Evolutionary conservation across 2,113 vertebrate genomes (phyloP), one percentile per base, ranked within the genome.

Genomic region (Philantomba maxwellii): DNA sequence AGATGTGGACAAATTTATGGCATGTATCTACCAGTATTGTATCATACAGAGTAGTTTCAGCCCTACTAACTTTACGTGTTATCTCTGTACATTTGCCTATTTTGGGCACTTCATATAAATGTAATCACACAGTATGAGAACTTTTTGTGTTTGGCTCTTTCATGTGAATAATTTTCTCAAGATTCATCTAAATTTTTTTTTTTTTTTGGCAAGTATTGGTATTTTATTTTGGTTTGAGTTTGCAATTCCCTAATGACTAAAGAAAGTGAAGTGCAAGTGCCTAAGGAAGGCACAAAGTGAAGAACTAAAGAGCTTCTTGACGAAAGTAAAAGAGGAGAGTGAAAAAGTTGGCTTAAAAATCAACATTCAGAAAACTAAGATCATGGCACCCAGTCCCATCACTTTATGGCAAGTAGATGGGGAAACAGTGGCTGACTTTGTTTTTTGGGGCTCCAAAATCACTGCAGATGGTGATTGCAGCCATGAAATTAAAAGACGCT

Each of bases 161-260:
- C 30, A 84, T 17, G 64, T 95, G 47, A 39, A 55, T 30, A n/a
- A 85, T 89, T 62, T 84, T 66, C 58, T 64, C 45, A 84, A 62
- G 47, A 26, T 77, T 93, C 21, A 62, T n/a, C n/a, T 43, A 73
- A 23, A 23, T 55, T 7, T 36, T 73, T 70, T 36, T 64, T 66
- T 66, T n/a, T n/a, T 64, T 64, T 5, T 47, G 17, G 33, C 25
- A 87, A 81, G 14, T 87, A 64, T 49, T 47, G n/a, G 43, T 64
- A 75, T 43, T 12, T 75, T 39, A 75, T 26, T 75, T 43, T 75
- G 39, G 23, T 75, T 75, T 73, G 77, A 15, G 55, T 90, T 70
- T 92, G 26, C n/a, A 93, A 62, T 96, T 96, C 55, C 26, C 75
- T 87, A 93, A 86, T 89, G 81, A 92, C 85, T 75, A 62, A 80